phyloP scores from a whole-genome alignment of 23 tunicate species.

The Styela plicata region DNA sequence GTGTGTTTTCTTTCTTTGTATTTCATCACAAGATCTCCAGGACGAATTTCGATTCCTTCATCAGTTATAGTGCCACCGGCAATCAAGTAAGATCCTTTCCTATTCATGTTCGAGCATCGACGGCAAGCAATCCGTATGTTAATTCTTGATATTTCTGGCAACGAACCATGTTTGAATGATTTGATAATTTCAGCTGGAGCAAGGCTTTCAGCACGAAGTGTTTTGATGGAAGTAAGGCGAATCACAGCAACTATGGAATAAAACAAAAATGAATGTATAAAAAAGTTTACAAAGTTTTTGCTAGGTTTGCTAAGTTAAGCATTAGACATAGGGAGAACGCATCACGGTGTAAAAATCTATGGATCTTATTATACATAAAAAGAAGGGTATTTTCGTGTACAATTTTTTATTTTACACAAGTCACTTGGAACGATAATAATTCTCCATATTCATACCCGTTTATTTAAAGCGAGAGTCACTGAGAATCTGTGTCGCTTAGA shows the following conservation, averaged over 20 bases:
- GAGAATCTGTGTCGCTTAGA: no score
- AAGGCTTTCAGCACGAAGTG: not conserved
- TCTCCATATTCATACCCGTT: no score
- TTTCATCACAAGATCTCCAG: not conserved
- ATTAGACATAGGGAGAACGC: no score
- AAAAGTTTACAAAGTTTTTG: no score
- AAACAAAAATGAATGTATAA: no score
- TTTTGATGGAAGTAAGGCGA: not conserved
- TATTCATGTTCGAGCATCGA: not conserved
- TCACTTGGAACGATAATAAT: no score
- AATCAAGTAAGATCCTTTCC: conserved; percentile 1
- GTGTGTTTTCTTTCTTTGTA: conserved; percentile 16
- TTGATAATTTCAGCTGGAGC: not conserved
- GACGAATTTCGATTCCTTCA: conserved; percentile 12
- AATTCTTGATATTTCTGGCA: not conserved
- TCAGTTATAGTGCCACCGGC: not conserved
- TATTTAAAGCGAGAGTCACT: no score
- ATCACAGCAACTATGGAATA: not conserved
- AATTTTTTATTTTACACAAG: no score
- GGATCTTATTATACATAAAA: no score
- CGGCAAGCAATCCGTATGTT: conserved; percentile 1
- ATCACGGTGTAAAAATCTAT: no score
- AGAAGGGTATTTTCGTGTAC: no score
- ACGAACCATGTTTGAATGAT: not conserved
- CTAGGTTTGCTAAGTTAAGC: no score